Evolutionary conservation across 2,888 invertebrate species (phyloP), one percentile per base, ranked within the genome.

Genomic region (Epinotia nisella): DNA sequence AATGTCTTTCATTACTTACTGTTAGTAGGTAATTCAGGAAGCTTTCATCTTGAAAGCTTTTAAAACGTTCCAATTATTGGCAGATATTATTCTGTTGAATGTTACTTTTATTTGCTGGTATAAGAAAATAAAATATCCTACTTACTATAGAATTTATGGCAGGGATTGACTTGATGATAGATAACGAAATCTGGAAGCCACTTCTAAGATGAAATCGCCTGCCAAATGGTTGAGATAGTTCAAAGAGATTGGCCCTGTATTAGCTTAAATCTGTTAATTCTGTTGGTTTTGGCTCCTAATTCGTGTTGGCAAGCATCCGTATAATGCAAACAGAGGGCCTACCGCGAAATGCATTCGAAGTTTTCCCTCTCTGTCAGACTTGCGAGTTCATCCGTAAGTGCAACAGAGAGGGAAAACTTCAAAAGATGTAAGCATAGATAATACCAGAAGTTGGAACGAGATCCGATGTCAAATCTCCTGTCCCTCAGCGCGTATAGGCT

Each of bases 231-330:
- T 35, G 0, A 5, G 7, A 64, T 35, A 15, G 2, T 17, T 53
- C 29, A 11, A n/a, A 29, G 15, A 29, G n/a, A 17, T 64, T 49
- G n/a, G 49, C 15, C 2, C 10, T 11, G 1, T 61, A n/a, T 51
- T 62, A 24, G n/a, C 24, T 49, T 29, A 15, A 61, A 65, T 53
- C 53, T 17, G 21, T n/a, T 39, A 35, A 55, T 17, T 15, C 41
- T 56, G 55, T 66, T 55, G 21, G 39, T 56, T 41, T 66, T 66
- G 56, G 66, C 55, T 66, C 41, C 15, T 11, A 56, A 24, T 56
- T 66, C 39, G 39, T 19, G n/a, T 56, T 55, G 65, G 55, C 65
- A 53, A 53, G 9, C 39, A 55, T 39, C 21, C 39, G 55, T n/a
- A 4, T 39, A 55, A 56, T 55, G 15, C 15, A 19, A 29, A n/a